Base-by-base conservation (phyloP, 2,888 invertebrate genomes). In the Hemistola chrysoprasaria region DNA sequence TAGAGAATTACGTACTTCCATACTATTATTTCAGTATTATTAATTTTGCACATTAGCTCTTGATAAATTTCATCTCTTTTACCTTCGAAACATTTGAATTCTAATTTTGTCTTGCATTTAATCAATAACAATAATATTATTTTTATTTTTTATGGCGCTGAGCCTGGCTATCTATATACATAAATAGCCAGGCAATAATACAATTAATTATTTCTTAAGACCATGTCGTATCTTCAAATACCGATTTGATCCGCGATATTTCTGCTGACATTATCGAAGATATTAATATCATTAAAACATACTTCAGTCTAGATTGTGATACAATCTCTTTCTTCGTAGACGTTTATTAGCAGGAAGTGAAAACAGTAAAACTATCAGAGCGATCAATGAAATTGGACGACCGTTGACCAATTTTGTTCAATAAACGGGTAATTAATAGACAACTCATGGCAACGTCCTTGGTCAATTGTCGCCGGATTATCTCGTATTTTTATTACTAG, bases 401-500 rank as follows among this genome's bases (percentile, higher is more conserved):
- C 22, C 16, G 4, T 3, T 16, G 16, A 16, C 16, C 16, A 27
- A 30, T 47, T 31, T 33, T 24, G 25, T 3, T 30, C 40, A 39
- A 32, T 42, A 25, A 39, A 48, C 40, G 30, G 6, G 8, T 41
- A 47, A 56, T 52, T 42, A 42, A 39, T 23, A 22, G 9, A 6
- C 42, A 47, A 47, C 48, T 49, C 44, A 47, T 27, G 9, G 6
- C 28, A 26, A 27, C 29, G 39, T 40, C 40, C 44, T 43, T 32
- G 36, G 26, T 27, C 11, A 37, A 24, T 10, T 21, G 24, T 9
- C 11, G 10, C 26, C 38, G 35, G 28, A 40, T 45, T 43, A 43
- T 35, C 48, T 21, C 35, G 31, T 39, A 22, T 38, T 45, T 44
- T 20, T 24, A 16, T n/a, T 24, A 8, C 28, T 16, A 20, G 36